Conservation (phyloP, 2,888 invertebrate species). For the Drosophila putrida region DNA sequence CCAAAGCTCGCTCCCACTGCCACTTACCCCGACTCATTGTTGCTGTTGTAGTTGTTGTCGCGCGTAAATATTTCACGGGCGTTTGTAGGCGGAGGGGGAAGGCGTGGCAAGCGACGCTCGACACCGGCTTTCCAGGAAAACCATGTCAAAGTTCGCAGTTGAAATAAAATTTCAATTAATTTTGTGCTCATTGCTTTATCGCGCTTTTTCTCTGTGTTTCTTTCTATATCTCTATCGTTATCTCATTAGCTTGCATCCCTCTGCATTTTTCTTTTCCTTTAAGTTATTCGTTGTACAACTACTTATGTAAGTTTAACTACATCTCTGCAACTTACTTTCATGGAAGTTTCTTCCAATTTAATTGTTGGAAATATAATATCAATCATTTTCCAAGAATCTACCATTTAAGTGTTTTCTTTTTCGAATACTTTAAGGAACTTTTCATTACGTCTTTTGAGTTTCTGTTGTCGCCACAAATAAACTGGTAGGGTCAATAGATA, state of each 20-base stretch:
- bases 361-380: not conserved
- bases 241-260: constrained; percentile 22
- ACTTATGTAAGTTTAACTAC: constrained; percentile 22
- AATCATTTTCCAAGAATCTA: not conserved
- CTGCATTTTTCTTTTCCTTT: not conserved
- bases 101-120: constrained; percentile 26
- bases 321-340: constrained; percentile 3
- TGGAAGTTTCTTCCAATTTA: not conserved
- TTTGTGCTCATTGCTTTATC: constrained; percentile 46
- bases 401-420: not conserved
- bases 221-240: constrained; percentile 8
- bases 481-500: constrained; percentile 33
- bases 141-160: constrained; percentile 73
- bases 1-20: constrained; percentile 15
- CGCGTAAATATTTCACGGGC: constrained; percentile 63
- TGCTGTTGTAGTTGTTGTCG: constrained; percentile 45
- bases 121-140: constrained; percentile 57
- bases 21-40: constrained; percentile 30
- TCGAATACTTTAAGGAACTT: not conserved
- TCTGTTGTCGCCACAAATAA: constrained; percentile 12
- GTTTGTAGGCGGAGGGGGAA: constrained; percentile 11
- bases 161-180: constrained; percentile 75
- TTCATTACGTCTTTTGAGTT: not conserved
- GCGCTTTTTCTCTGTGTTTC: constrained; percentile 9
- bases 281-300: constrained; percentile 6